Evolutionary conservation across 2,113 vertebrate genomes (phyloP), one percentile per base, ranked within the genome.

Genomic region (Microtus montanus): DNA sequence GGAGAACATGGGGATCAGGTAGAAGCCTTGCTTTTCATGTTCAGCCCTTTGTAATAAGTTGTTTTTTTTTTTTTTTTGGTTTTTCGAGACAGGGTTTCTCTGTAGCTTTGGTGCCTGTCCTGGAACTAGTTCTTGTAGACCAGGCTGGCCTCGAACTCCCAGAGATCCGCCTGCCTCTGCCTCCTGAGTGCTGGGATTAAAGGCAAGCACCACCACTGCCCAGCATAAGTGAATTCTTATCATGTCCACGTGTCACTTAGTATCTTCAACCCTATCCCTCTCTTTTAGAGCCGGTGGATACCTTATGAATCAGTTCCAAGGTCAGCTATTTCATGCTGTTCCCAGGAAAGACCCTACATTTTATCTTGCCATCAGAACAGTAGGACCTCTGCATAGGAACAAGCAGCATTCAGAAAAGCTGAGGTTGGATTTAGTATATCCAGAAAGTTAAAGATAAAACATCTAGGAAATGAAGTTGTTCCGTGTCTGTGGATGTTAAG

Each of bases 381-480:
- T 61, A 89, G 58, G n/a, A 35, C 47, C 63, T 85, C 74, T 84
- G 58, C 47, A 30, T 80, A 58, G 9, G 52, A 92, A 89, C 2
- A 28, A 28, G 68, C 89, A 93, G 74, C 44, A 54, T 63, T 61
- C 41, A 77, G 75, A 66, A 89, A 68, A 61, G 26, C 74, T 89
- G 30, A 54, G 22, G 38, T 0, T 77, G 30, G 74, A 63, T 83
- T 86, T 78, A 93, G 28, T 66, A 89, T 70, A 77, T 8, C 61
- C 30, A 88, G 24, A 78, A 92, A 66, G 26, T 14, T 35, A 33
- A 95, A 79, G n/a, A 78, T 74, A 54, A 88, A 94, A 79, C 38
- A n/a, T 87, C 61, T 80, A 91, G 38, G 28, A 86, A 93, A 70
- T 75, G 24, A 30, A 54, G 35, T 78, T n/a, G 91, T 94, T 70